These are phyloP conservation scores for Urocyon cinereoargenteus DNA, from an alignment of 2,797 vertebrate genomes.

Conservation along the genomic window DNA sequence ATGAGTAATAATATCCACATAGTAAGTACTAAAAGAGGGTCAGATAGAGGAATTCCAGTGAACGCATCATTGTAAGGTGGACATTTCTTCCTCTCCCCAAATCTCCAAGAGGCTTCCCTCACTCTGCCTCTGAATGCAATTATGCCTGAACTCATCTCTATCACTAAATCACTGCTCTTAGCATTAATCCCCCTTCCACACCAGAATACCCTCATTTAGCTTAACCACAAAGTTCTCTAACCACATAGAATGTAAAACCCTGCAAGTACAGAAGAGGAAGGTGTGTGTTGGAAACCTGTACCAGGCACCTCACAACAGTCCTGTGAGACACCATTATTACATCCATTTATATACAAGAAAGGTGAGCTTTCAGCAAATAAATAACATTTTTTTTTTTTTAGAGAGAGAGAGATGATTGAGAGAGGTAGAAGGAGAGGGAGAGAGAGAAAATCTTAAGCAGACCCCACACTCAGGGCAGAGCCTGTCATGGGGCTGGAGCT, in stretches of 20 bases:
- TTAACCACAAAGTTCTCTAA: neutral
- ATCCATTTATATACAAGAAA: neutral
- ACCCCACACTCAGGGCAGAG: neutral
- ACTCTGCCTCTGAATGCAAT: neutral
- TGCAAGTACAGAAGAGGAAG: neutral
- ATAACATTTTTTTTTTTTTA: neutral
- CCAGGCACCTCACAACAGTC: neutral
- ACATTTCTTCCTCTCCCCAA: neutral
- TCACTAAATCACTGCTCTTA: neutral
- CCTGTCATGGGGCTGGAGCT: neutral
- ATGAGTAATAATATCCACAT: neutral
- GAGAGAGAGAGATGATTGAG: neutral
- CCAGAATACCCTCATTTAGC: neutral
- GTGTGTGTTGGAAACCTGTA: neutral
- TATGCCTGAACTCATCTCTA: neutral
- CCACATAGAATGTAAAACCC: neutral
- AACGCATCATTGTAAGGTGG: neutral
- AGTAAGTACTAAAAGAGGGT: neutral
- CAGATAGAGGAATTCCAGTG: neutral
- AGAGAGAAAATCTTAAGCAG: neutral
- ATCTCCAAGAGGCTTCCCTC: neutral
- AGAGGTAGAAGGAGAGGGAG: neutral
- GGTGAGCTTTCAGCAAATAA: neutral
- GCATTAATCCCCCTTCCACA: neutral
- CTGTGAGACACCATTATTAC: neutral